These are phyloP conservation scores for Phyllotis vaccarum DNA, from an alignment of 2,797 vertebrate species.

Conservation along the genomic window DNA sequence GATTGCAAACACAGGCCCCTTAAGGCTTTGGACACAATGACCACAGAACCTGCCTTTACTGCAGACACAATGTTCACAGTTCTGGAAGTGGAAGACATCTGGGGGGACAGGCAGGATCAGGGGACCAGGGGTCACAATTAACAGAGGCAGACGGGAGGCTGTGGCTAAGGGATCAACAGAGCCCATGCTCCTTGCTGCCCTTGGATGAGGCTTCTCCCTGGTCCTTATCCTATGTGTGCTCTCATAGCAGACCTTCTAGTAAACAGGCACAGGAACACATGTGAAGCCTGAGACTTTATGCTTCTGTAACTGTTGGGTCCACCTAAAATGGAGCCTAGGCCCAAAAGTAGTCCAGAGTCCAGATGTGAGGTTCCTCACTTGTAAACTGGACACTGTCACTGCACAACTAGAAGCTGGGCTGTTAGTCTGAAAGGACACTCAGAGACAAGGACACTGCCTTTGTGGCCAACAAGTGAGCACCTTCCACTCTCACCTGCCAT, in stretches of 20 bases:
- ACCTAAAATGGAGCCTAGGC: background rate
- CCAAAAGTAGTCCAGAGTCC: background rate
- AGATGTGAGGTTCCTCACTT: background rate
- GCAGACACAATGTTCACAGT: background rate
- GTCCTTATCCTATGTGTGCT: background rate
- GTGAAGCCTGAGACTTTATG: background rate
- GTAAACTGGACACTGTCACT: background rate
- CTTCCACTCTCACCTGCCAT: rapidly evolving
- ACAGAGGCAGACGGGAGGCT: no score
- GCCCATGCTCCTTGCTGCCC: background rate
- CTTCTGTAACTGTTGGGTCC: background rate
- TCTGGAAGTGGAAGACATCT: no score
- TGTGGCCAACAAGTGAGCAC: background rate
- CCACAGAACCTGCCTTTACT: background rate
- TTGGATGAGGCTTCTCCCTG: background rate
- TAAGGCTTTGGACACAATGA: background rate
- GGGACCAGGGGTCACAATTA: background rate
- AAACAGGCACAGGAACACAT: background rate
- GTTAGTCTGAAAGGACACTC: background rate
- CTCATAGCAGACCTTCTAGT: background rate
- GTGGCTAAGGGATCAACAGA: background rate
- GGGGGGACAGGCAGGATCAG: background rate
- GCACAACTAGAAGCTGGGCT: no score
- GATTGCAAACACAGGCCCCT: background rate
- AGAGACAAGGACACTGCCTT: background rate